Evolutionary conservation across 2,888 invertebrate species (phyloP).

Genomic region (Tiphia femorata): DNA sequence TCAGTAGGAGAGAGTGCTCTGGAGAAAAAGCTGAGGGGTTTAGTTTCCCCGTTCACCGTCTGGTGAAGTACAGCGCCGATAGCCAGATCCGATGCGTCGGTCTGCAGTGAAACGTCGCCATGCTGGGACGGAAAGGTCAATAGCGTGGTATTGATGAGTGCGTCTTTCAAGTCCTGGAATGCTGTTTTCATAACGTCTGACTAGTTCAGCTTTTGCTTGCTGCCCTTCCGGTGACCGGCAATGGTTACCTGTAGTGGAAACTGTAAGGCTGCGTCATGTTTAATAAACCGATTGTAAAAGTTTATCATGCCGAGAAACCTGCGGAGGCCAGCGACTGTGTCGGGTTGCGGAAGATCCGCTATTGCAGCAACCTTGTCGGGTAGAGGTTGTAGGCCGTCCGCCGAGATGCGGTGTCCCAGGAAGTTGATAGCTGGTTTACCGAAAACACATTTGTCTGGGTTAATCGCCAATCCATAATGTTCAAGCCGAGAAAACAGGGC

Average conservation of each 20-base stretch:
- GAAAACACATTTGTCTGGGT: neutral
- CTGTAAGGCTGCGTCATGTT: neutral
- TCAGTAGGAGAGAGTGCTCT: neutral
- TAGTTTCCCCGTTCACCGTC: too few species aligned
- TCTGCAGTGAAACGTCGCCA: neutral
- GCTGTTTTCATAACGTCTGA: neutral
- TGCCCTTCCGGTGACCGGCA: neutral
- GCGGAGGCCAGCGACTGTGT: neutral
- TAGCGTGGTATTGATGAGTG: neutral
- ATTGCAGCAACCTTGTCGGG: neutral
- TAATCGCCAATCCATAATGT: neutral
- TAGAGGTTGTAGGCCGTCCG: neutral
- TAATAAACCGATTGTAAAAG: neutral
- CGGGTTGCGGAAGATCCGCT: neutral
- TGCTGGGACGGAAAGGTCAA: neutral
- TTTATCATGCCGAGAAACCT: neutral
- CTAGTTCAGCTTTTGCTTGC: neutral
- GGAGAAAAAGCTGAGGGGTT: neutral
- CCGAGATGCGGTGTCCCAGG: neutral
- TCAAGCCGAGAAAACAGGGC: neutral
- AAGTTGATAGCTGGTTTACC: neutral
- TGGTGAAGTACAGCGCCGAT: slow-evolving; percentile 4
- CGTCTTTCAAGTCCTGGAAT: neutral
- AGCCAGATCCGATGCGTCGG: neutral
- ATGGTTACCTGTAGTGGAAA: neutral